Evolutionary conservation across 2,797 vertebrate species (phyloP).

Genomic region (Chanos chanos): DNA sequence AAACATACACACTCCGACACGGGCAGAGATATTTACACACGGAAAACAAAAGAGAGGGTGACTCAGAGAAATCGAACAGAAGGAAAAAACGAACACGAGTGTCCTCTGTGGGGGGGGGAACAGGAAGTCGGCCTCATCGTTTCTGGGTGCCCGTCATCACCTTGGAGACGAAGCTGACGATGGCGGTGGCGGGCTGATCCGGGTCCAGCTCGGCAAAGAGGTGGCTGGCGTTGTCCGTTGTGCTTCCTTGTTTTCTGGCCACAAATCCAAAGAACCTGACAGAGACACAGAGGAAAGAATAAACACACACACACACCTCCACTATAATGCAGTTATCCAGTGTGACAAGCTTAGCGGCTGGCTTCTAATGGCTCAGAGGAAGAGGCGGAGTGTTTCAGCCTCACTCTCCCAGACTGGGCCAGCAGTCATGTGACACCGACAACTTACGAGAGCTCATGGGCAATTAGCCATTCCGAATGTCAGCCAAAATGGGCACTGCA

Average conservation of each 20-base stretch:
- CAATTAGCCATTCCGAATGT: no score
- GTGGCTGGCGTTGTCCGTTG: constrained; percentile 96
- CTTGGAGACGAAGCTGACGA: constrained; percentile 95
- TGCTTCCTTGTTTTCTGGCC: constrained; percentile 96
- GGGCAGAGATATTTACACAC: constrained; percentile 19
- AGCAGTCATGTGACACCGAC: no score
- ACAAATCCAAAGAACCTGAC: constrained; percentile 94
- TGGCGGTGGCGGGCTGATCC: constrained; percentile 90
- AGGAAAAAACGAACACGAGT: constrained; percentile 39
- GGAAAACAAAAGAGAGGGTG: constrained; percentile 54
- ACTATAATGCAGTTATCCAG: no score
- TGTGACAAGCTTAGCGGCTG: no score
- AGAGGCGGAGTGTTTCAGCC: no score
- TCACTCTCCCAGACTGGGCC: no score
- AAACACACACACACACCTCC: not conserved
- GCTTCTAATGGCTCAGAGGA: no score
- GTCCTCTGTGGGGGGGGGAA: constrained; percentile 42
- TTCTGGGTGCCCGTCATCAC: constrained; percentile 91
- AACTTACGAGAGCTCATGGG: no score
- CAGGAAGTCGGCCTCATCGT: constrained; percentile 74
- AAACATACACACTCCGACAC: constrained; percentile 6
- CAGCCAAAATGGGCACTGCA: no score
- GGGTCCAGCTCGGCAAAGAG: constrained; percentile 95
- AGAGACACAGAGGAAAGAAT: not conserved
- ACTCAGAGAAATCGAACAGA: constrained; percentile 29